Evolutionary conservation across 53 echinoderm and acorn worm species (phyloP).

Genomic region (Hippasteria phrygiana): DNA sequence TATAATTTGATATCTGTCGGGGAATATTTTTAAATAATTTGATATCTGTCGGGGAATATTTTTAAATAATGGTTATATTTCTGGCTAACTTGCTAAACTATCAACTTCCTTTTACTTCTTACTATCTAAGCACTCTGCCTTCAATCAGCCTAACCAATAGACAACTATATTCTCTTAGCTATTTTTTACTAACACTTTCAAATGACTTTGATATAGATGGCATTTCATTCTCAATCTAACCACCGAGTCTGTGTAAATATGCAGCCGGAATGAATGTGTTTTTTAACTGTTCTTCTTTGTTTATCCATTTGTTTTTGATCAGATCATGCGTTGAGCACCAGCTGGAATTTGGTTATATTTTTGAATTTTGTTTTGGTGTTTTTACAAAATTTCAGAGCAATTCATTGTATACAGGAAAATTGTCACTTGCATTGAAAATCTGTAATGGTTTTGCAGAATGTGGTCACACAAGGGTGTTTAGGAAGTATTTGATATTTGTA

Average conservation of each 20-base stretch:
- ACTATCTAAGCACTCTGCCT: background rate
- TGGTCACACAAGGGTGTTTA: conserved; percentile 37
- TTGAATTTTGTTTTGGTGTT: background rate
- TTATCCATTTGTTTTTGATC: background rate
- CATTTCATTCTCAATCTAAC: conserved; percentile 37
- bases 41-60: no score
- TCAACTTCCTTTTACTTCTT: background rate
- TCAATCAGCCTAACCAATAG: no score
- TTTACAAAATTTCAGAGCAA: background rate
- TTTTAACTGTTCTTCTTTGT: background rate
- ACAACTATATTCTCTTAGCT: background rate
- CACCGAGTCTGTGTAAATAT: background rate
- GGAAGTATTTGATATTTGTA: background rate
- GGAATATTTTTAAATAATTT: no score
- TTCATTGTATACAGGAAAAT: background rate
- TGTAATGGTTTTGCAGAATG: conserved; percentile 26
- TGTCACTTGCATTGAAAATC: background rate
- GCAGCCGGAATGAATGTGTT: background rate
- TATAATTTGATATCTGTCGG: no score
- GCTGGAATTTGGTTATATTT: background rate
- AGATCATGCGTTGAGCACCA: background rate
- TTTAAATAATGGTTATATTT: no score
- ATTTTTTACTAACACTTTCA: background rate
- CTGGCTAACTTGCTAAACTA: background rate
- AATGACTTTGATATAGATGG: background rate